phyloP scores from a whole-genome alignment of 2,888 invertebrate species.

The Trachelus iudaicus region DNA sequence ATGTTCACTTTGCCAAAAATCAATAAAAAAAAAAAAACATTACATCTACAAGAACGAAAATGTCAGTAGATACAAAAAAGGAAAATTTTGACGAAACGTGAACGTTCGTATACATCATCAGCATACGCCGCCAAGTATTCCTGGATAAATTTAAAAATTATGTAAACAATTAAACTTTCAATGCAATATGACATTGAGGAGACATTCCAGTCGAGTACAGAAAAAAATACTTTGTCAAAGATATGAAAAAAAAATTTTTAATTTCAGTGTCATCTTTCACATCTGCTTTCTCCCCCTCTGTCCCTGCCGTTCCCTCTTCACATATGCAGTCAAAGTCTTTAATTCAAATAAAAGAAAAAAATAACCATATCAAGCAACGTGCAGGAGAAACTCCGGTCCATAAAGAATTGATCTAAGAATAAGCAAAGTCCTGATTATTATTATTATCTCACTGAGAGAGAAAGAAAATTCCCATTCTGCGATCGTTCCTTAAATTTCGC shows the following conservation, averaged over 20 bases:
- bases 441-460: not conserved
- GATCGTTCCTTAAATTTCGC: not conserved
- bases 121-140: not conserved
- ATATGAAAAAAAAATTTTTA: too few species aligned
- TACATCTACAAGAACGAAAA: not conserved
- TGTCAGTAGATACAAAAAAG: not conserved
- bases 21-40: not conserved
- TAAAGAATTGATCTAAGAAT: not conserved
- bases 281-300: not conserved
- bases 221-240: not conserved
- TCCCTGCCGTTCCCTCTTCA: not conserved
- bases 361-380: slow-evolving; percentile 1
- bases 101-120: not conserved
- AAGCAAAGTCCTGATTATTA: not conserved
- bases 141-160: not conserved
- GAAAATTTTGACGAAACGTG: not conserved
- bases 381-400: not conserved
- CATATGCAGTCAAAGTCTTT: not conserved
- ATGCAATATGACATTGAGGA: not conserved
- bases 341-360: not conserved
- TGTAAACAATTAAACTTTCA: not conserved
- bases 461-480: not conserved
- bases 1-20: not conserved
- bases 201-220: not conserved
- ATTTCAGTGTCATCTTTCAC: not conserved